Percentiles rank a stretch among this genome's conserved stretches.
phyloP scores from a whole-genome alignment of 2,888 invertebrate species.

The Pseudococcus longispinus region DNA sequence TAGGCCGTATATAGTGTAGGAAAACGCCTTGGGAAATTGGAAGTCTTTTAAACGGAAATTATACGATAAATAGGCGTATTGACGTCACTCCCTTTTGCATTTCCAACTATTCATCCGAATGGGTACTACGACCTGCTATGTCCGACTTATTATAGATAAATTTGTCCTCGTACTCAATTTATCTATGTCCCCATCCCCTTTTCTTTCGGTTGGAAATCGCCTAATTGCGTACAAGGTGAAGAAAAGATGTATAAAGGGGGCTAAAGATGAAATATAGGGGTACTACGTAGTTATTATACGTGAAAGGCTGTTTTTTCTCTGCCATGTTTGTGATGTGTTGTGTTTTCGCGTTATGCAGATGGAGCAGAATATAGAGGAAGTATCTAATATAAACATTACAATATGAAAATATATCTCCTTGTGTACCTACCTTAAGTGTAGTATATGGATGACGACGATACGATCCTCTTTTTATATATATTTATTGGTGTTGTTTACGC shows the following conservation, averaged over 20 bases:
- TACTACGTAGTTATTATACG: no score
- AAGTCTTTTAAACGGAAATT: constrained; percentile 45
- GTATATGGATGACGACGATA: neutral
- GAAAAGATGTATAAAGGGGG: neutral
- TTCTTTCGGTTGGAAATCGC: neutral
- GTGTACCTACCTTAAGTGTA: neutral
- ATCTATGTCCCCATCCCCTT: neutral
- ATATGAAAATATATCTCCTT: neutral
- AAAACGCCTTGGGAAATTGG: constrained; percentile 48
- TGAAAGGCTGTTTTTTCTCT: neutral
- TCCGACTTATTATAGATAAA: constrained; percentile 16
- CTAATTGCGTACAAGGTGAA: neutral
- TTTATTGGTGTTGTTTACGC: neutral
- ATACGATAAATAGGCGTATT: constrained; percentile 47
- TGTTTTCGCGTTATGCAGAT: neutral
- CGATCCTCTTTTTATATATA: neutral
- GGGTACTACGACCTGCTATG: neutral
- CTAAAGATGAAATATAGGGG: neutral
- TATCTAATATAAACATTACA: neutral
- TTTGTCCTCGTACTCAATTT: constrained; percentile 46
- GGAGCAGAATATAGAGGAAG: neutral
- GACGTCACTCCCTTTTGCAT: constrained; percentile 49
- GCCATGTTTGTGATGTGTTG: neutral
- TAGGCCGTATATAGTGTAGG: neutral
- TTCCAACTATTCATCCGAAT: neutral